Base-by-base conservation (phyloP, 1,140 invertebrate genomes). In the Carposina sasakii region DNA sequence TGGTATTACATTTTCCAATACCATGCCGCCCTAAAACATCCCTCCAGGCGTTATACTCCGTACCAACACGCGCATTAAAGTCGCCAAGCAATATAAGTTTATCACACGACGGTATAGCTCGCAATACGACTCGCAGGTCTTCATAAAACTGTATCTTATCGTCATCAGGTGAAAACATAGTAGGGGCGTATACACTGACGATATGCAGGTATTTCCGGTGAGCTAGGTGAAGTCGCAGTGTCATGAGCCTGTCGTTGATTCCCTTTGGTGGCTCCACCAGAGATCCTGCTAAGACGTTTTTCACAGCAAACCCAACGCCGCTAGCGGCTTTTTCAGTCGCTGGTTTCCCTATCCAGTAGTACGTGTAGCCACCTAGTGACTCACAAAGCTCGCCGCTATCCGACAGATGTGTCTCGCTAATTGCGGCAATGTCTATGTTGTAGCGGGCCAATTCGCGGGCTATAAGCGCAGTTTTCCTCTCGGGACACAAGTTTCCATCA, bases 391-490 rank as follows among this genome's bases (percentile, higher is more conserved):
- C 44, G 2, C 62, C 55, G 17, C 17, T 5, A 6, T 51, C 53
- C 36, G 34, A 46, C 0, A 62, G 40, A 37, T 57, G 56, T 2
- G 55, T 57, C 41, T 65, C 51, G 16, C 55, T 61, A 12, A 65
- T 45, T 4, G 34, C 33, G 15, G 33, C 33, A 34, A 34, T 34
- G 9, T 34, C 33, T 13, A 34, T 34, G 19, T 34, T 34, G 13
- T 34, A 34, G 15, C 33, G 15, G 33, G 12, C 15, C 30, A 54
- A 20, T n/a, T 60, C 60, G 22, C 50, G 23, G 0, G 57, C 63
- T 16, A 63, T 60, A 2, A 63, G 22, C 3, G 52, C 42, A 10
- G 60, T 62, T 22, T 57, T 57, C 41, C 53, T 55, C 22, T 63
- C 47, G 9, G 56, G 56, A 36, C 60, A 56, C 24, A 39, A 23